Conservation (phyloP, 2,888 invertebrate species). For the Leptinotarsa juncta region DNA sequence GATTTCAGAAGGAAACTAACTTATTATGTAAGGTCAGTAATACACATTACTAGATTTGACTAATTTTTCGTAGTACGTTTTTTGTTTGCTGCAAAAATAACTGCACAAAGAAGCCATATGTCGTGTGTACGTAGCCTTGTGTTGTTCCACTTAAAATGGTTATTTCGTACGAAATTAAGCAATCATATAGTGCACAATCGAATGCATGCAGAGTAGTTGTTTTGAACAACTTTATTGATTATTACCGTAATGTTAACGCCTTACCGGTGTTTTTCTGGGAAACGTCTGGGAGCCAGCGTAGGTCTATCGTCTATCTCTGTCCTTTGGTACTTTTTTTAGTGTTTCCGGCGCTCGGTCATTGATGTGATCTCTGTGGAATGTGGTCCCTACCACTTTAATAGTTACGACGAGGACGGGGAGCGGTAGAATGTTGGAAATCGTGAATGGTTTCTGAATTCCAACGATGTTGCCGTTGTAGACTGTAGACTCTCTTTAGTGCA, state of each 20-base stretch:
- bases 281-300: slow-evolving; percentile 56
- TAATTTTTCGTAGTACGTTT: background rate
- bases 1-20: slow-evolving; percentile 22
- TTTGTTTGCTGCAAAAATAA: slow-evolving; percentile 31
- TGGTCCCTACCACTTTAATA: slow-evolving; percentile 60
- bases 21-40: slow-evolving; percentile 41
- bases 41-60: background rate
- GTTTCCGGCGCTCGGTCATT: slow-evolving; percentile 66
- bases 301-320: slow-evolving; percentile 55
- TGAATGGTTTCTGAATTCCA: slow-evolving; percentile 64
- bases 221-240: slow-evolving; percentile 17
- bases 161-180: slow-evolving; percentile 25
- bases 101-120: slow-evolving; percentile 55
- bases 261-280: slow-evolving; percentile 52
- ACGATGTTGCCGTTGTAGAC: slow-evolving; percentile 53
- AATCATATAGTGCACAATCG: background rate
- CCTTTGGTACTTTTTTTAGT: slow-evolving; percentile 56
- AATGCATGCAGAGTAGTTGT: background rate
- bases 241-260: slow-evolving; percentile 31
- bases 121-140: slow-evolving; percentile 46
- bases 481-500: slow-evolving; percentile 48
- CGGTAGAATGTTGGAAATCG: slow-evolving; percentile 65
- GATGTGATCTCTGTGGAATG: slow-evolving; percentile 67
- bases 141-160: slow-evolving; percentile 42
- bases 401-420: slow-evolving; percentile 55